phyloP scores from a whole-genome alignment of 2,797 vertebrate genomes.

The Myotis planiceps region DNA sequence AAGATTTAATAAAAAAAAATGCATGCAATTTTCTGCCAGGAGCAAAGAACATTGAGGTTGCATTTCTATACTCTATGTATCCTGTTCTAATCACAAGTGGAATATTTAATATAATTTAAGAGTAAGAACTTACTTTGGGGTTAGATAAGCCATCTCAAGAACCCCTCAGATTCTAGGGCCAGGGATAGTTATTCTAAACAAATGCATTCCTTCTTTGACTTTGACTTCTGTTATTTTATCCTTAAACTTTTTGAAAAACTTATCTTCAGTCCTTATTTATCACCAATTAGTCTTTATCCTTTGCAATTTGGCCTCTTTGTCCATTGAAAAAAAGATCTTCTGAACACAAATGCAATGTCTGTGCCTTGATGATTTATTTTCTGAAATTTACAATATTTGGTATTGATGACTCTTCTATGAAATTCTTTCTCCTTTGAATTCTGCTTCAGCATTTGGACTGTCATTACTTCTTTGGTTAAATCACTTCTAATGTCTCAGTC shows the following conservation, averaged over 20 bases:
- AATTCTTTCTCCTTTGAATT: background rate
- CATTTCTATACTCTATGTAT: background rate
- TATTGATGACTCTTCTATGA: background rate
- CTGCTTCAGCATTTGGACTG: background rate
- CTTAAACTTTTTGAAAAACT: background rate
- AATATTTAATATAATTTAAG: background rate
- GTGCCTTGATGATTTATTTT: background rate
- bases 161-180: background rate
- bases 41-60: background rate
- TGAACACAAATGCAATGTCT: background rate
- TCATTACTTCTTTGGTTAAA: background rate
- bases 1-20: too few relatives aligned
- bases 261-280: background rate
- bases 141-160: background rate
- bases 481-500: background rate
- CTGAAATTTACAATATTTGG: conserved; percentile 13
- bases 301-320: background rate
- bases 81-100: background rate
- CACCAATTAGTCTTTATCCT: background rate
- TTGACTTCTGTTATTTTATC: background rate
- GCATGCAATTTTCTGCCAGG: background rate
- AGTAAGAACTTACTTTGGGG: background rate
- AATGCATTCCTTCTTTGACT: background rate
- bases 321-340: background rate
- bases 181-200: background rate